Evolutionary conservation across 2,888 invertebrate species (phyloP), one percentile per base, ranked within the genome.

Genomic region (Auanema freiburgensis): DNA sequence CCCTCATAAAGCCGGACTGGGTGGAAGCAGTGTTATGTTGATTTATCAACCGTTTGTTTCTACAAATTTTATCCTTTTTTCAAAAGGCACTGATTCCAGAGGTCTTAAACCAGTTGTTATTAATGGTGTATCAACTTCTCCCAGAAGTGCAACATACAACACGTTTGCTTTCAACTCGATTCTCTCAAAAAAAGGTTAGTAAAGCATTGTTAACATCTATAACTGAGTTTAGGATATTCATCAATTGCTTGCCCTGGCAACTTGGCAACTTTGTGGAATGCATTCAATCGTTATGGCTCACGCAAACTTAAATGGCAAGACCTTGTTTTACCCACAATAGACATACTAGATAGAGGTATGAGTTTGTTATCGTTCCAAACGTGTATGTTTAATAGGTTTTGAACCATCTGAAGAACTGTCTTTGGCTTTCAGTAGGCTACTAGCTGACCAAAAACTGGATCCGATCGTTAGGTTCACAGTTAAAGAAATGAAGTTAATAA

Each of bases 161-260:
- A 71, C 71, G 1, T 71, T 69, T 33, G 62, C 63, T 2, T 67
- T 58, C 8, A 71, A 71, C 23, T 68, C 71, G 8, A 63, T 59
- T 4, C 60, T 66, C n/a, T 65, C 64, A 2, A 65, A 69, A 40
- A 41, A 55, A 55, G 59, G 59, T 59, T 18, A 12, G 8, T 24
- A 14, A 10, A 1, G 10, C 1, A 14, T 46, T 16, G 6, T 46
- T 5, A 46, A 8, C 8, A 21, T 18, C 6, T 6, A 8, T 3
- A 21, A 46, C 12, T 12, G n/a, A 21, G 16, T 41, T 63, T 64
- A 55, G 72, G 72, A 16, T 72, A 72, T 44, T 67, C 72, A 1
- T 72, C 72, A 1, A 72, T 66, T 41, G 67, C 65, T 18, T 59
- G 66, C 4, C 72, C 72, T 4, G 72, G 72, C 5, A 61, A 65